Percentiles rank a stretch among this genome's conserved stretches.
Conservation (phyloP, 2,113 vertebrate species). For the Channa argus region DNA sequence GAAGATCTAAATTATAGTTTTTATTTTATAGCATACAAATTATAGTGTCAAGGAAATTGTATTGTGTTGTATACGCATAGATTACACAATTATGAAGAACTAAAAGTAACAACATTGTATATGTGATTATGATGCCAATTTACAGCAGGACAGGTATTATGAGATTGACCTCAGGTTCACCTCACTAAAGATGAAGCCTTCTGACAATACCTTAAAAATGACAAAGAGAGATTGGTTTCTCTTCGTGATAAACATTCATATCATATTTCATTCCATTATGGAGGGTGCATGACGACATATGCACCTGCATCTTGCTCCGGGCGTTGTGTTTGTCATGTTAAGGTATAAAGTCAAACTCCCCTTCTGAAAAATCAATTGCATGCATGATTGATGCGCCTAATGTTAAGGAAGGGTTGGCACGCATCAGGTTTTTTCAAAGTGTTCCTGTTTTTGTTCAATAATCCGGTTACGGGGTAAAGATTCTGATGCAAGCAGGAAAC, state of each 20-base stretch:
- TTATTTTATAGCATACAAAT: constrained; percentile 31
- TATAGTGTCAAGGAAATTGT: constrained; percentile 5
- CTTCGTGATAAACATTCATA: constrained; percentile 18
- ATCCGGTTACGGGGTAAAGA: constrained; percentile 6
- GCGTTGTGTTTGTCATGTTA: constrained; percentile 9
- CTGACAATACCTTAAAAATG: too few species aligned
- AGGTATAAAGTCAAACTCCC: constrained; percentile 20
- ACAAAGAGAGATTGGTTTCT: neutral
- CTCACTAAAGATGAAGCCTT: constrained; percentile 6
- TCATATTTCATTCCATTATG: constrained; percentile 14
- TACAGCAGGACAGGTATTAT: neutral
- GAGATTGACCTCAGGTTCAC: neutral
- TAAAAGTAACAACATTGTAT: neutral
- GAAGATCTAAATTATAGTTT: constrained; percentile 39
- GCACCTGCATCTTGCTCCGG: constrained; percentile 24
- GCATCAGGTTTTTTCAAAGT: constrained; percentile 44
- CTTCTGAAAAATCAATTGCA: constrained; percentile 49
- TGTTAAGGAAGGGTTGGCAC: constrained; percentile 40
- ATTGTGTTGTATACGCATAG: constrained; percentile 2
- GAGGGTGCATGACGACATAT: constrained; percentile 35
- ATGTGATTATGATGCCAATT: neutral
- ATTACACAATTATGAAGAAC: constrained; percentile 12
- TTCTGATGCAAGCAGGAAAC: constrained; percentile 40
- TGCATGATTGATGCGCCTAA: constrained; percentile 54
- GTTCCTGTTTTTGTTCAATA: constrained; percentile 44